phyloP scores from a whole-genome alignment of 2,113 vertebrate genomes.

The Silurus asotus region DNA sequence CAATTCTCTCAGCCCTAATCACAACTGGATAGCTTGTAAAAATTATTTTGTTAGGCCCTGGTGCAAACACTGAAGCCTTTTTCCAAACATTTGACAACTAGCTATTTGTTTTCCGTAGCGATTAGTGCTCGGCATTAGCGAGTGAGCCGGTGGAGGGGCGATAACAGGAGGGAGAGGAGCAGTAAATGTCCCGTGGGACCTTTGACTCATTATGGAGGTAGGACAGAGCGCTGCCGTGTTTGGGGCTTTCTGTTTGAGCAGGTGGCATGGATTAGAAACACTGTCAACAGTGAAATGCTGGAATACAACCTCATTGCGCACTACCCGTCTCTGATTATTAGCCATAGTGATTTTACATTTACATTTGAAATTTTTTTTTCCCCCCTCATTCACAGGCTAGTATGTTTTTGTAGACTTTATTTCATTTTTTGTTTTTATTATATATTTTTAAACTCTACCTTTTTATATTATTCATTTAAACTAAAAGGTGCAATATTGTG shows the following conservation, averaged over 20 bases:
- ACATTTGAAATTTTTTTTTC: conserved; percentile 48
- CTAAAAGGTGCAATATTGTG: background rate
- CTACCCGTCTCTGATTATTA: conserved; percentile 60
- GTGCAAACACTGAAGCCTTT: conserved; percentile 75
- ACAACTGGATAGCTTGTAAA: conserved; percentile 83
- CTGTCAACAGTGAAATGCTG: conserved; percentile 88
- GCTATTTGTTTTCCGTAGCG: conserved; percentile 75
- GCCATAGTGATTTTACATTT: conserved; percentile 64
- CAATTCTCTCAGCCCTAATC: conserved; percentile 81
- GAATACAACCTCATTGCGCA: conserved; percentile 74
- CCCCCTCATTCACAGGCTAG: conserved; percentile 37
- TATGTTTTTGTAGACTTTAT: background rate
- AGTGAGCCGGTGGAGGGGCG: conserved; percentile 57
- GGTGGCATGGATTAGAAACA: conserved; percentile 98
- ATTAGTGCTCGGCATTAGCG: conserved; percentile 69
- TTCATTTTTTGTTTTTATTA: background rate
- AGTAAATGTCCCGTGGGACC: conserved; percentile 66
- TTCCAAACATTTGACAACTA: conserved; percentile 81
- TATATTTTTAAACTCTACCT: background rate
- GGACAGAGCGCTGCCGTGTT: conserved; percentile 73
- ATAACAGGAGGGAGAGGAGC: conserved; percentile 73
- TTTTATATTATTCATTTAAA: background rate
- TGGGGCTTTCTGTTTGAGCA: conserved; percentile 88
- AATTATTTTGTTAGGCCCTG: conserved; percentile 82
- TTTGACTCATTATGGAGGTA: conserved; percentile 63